Base-by-base conservation (phyloP, 1,140 invertebrate species). In the Drosophila mayri region DNA sequence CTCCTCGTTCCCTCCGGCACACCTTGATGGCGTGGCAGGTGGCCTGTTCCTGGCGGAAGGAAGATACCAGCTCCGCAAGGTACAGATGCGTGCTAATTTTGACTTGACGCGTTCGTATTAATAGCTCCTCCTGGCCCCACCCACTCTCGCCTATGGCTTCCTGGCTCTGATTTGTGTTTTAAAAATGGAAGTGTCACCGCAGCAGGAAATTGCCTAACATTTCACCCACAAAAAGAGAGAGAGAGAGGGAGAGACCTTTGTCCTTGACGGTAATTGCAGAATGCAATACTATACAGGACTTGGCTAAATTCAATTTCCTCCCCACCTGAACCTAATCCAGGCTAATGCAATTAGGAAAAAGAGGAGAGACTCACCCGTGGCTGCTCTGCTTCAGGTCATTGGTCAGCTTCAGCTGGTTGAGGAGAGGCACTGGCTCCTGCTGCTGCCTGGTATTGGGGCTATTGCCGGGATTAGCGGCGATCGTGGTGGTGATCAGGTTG, bases 371-470 rank as follows among this genome's bases (percentile, higher is more conserved):
- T 90, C 43, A 88, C 84, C 85, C 85, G 16, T 76, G 78, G 61
- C 38, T 87, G 73, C 41, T 74, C 12, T 67, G 76, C 67, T 87
- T 90, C 25, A 81, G 68, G 43, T 88, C 84, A 50, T 88, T 84
- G 20, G 77, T 44, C 49, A 77, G 30, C 68, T 88, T 88, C 44
- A 90, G 73, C 52, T 84, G 80, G 38, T 58, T 80, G 20, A 88
- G 44, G 0, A 84, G 64, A 2, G 85, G 77, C 49, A 88, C 59
- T 40, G 84, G 80, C 35, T 77, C 72, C 32, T 43, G 25, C 10
- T 30, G 25, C 10, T 30, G 16, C 38, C 44, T 66, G 11, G 20
- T 28, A 43, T 52, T 20, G 37, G 32, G 10, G 16, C 22, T 28
- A 10, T 25, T 49, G 49, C 16, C 44, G 30, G 50, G 66, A 32